These are phyloP conservation scores for Agrilus mali DNA, from an alignment of 2,888 invertebrate species.

Conservation along the genomic window DNA sequence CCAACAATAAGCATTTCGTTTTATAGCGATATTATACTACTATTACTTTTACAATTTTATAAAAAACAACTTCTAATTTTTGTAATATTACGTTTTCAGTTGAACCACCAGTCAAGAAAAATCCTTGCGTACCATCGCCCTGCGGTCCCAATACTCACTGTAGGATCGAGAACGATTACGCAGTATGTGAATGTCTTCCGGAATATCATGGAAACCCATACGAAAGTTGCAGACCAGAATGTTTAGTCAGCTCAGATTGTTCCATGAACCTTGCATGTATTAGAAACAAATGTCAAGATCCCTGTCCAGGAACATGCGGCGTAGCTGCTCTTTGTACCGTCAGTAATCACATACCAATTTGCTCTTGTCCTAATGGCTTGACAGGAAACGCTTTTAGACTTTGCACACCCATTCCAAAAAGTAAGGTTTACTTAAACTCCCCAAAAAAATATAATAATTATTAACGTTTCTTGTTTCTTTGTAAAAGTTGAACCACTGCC, in stretches of 20 bases:
- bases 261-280: slow-evolving; percentile 69
- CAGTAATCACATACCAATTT: slow-evolving; percentile 53
- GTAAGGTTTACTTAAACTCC: slow-evolving; percentile 19
- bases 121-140: slow-evolving; percentile 72
- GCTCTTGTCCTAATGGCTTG: slow-evolving; percentile 42
- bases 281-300: slow-evolving; percentile 72
- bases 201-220: slow-evolving; percentile 67
- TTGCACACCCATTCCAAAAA: slow-evolving; percentile 28
- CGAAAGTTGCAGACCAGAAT: slow-evolving; percentile 69
- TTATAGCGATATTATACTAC: no score
- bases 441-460: neutral
- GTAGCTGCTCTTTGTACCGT: slow-evolving; percentile 66
- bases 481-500: slow-evolving; percentile 21
- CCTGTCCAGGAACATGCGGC: slow-evolving; percentile 74
- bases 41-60: neutral
- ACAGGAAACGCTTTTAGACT: slow-evolving; percentile 42
- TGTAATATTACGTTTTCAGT: neutral
- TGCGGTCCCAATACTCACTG: slow-evolving; percentile 74
- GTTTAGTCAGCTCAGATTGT: slow-evolving; percentile 76
- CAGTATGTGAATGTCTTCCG: slow-evolving; percentile 61
- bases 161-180: slow-evolving; percentile 52
- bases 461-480: neutral
- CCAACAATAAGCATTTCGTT: no score
- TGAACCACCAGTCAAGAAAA: slow-evolving; percentile 33
- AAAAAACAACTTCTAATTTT: slow-evolving; percentile 3